These are phyloP conservation scores for Acanthacorydalis orientalis DNA, from an alignment of 2,888 invertebrate genomes.

Conservation along the genomic window DNA sequence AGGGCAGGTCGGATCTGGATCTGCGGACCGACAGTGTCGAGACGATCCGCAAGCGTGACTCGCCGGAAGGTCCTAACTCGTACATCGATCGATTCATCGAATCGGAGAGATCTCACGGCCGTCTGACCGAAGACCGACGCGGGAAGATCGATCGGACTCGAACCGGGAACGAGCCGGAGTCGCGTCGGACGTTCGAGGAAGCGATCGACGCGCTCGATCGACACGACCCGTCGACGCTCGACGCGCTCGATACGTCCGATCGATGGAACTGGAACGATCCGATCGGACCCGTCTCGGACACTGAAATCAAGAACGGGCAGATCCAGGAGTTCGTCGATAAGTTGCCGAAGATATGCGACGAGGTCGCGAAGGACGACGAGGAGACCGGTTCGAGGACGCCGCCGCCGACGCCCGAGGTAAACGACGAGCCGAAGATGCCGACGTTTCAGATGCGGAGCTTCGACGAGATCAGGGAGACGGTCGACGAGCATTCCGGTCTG, in stretches of 20 bases:
- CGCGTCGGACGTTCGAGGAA: background rate
- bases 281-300: no score
- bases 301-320: no score
- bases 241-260: no score
- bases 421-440: conserved; percentile 6
- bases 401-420: conserved; percentile 14
- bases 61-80: no score
- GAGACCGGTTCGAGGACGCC: conserved; percentile 9
- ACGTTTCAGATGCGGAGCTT: background rate
- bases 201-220: no score
- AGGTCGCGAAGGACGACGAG: conserved; percentile 2
- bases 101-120: no score
- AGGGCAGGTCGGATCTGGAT: background rate
- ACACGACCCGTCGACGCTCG: no score
- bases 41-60: no score
- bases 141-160: no score
- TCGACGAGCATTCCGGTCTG: conserved; percentile 21
- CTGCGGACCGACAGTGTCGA: conserved; percentile 19
- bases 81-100: conserved; percentile 11
- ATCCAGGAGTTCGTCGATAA: no score
- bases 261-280: background rate
- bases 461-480: conserved; percentile 11
- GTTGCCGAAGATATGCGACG: conserved; percentile 1
- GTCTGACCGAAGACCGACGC: no score
- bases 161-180: conserved; percentile 7